phyloP scores from a whole-genome alignment of 2,888 invertebrate species.

The Lacanobia wlatinum region DNA sequence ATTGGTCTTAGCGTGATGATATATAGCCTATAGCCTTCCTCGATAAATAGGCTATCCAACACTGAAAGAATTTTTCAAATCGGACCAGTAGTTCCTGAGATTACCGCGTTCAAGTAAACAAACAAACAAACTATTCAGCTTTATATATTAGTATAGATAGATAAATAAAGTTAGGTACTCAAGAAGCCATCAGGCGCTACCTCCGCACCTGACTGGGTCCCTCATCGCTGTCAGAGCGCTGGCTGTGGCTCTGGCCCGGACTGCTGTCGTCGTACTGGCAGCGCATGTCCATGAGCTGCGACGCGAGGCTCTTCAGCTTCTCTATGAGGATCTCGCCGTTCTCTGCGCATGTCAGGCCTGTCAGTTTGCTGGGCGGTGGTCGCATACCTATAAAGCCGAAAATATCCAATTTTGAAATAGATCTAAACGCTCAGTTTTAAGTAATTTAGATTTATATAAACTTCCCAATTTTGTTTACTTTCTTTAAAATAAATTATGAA shows the following conservation, averaged over 20 bases:
- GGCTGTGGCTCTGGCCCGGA: conserved; percentile 65
- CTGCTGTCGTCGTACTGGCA: conserved; percentile 47
- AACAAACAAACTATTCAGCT: too few relatives aligned
- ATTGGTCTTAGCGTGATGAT: too few relatives aligned
- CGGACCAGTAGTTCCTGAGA: too few relatives aligned
- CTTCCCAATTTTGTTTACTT: too few relatives aligned
- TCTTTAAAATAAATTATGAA: too few relatives aligned
- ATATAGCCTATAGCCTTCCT: too few relatives aligned
- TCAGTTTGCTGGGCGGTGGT: conserved; percentile 83
- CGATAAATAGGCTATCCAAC: too few relatives aligned
- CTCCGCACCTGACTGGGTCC: conserved; percentile 67
- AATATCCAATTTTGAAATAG: not conserved
- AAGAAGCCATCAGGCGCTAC: too few relatives aligned
- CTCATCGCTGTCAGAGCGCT: conserved; percentile 71
- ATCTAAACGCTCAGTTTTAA: not conserved
- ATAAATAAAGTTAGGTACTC: too few relatives aligned
- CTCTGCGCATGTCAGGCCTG: conserved; percentile 80
- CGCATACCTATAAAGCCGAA: conserved; percentile 71
- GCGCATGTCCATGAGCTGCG: conserved; percentile 77
- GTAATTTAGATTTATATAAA: not conserved
- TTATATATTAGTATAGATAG: too few relatives aligned
- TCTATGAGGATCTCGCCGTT: conserved; percentile 84
- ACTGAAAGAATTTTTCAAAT: too few relatives aligned
- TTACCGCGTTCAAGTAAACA: too few relatives aligned
- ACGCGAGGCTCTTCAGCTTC: conserved; percentile 83